Percentiles rank a stretch among this genome's conserved stretches.
These are phyloP conservation scores for Takifugu flavidus DNA, from an alignment of 2,113 vertebrate species.

Conservation along the genomic window DNA sequence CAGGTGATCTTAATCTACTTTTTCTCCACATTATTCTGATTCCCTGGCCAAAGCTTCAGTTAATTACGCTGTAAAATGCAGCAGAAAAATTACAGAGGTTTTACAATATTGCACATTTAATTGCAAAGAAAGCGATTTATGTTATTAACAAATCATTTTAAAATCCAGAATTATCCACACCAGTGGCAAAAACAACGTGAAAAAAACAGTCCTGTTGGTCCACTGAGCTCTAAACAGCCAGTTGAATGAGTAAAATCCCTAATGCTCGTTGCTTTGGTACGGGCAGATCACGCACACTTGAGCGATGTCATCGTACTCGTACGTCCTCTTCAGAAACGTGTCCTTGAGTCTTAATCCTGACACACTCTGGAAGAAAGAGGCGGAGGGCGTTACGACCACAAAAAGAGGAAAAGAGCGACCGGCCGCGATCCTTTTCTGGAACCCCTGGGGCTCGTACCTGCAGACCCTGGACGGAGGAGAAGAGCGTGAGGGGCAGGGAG, in stretches of 20 bases:
- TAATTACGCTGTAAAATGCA: not conserved
- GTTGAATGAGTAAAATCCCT: constrained; percentile 25
- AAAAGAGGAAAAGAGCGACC: not conserved
- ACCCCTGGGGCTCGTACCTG: constrained; percentile 74
- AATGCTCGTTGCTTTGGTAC: constrained; percentile 78
- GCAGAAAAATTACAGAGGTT: constrained; percentile 35
- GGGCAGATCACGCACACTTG: constrained; percentile 96
- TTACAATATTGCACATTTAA: constrained; percentile 66
- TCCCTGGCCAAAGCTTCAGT: too few relatives aligned
- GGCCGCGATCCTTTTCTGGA: too few relatives aligned
- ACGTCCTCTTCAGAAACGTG: constrained; percentile 96
- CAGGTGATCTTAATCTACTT: not conserved
- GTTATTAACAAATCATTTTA: constrained; percentile 65
- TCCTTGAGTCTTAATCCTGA: constrained; percentile 94
- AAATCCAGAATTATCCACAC: constrained; percentile 39
- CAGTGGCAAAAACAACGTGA: constrained; percentile 46
- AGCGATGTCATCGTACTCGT: constrained; percentile 95
- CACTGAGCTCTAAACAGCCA: constrained; percentile 48
- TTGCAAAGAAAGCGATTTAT: constrained; percentile 48
- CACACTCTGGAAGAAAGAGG: constrained; percentile 79
- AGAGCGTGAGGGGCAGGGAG: constrained; percentile 85
- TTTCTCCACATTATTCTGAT: too few relatives aligned
- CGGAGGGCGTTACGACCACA: not conserved
- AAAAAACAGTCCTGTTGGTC: constrained; percentile 63
- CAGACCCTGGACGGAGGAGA: constrained; percentile 92